Percentiles rank a stretch among this genome's conserved stretches.
Evolutionary conservation across 2,113 vertebrate species (phyloP).

Genomic region (Megaptera novaeangliae): DNA sequence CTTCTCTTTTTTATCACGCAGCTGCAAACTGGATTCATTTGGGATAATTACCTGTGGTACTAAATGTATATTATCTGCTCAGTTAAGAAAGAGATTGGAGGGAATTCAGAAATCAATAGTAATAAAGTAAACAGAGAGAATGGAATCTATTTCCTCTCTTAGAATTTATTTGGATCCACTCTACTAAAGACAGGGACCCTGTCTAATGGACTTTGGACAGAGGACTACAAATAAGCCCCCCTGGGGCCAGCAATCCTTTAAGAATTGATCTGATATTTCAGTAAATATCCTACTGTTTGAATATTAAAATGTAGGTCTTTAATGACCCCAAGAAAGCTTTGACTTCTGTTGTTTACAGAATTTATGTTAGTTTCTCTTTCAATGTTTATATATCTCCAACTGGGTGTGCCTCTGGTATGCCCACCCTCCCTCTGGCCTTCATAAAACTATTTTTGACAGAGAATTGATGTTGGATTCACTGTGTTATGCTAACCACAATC

Average conservation of each 20-base stretch:
- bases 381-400: not conserved
- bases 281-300: constrained; percentile 37
- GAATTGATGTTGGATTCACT: not conserved
- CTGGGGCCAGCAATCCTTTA: not conserved
- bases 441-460: constrained; percentile 42
- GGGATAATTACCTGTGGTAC: constrained; percentile 70
- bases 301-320: constrained; percentile 45
- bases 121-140: constrained; percentile 76
- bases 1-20: constrained; percentile 67
- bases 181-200: not conserved
- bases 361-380: constrained; percentile 37
- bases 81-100: constrained; percentile 71
- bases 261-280: constrained; percentile 61
- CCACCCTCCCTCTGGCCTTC: not conserved
- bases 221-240: constrained; percentile 42
- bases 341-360: constrained; percentile 21
- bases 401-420: not conserved
- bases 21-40: constrained; percentile 71
- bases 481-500: constrained; percentile 2
- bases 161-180: not conserved
- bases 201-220: not conserved
- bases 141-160: constrained; percentile 69
- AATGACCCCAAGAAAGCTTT: not conserved
- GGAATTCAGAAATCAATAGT: constrained; percentile 79
- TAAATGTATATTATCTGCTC: constrained; percentile 69